phyloP scores from a whole-genome alignment of 2,888 invertebrate species.

The Bombylius discolor region DNA sequence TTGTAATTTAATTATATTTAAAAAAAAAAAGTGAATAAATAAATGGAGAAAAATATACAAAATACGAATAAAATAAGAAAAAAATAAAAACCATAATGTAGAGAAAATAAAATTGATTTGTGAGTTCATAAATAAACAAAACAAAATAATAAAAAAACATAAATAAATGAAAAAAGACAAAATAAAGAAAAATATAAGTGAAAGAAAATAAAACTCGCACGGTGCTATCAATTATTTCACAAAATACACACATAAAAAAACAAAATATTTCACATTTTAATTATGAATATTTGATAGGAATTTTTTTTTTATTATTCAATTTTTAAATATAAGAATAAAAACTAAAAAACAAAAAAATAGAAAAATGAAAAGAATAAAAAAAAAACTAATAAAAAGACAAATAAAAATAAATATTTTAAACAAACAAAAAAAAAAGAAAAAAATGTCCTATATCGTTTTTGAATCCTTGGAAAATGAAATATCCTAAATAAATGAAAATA shows the following conservation, averaged over 20 bases:
- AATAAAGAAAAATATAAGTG: not conserved
- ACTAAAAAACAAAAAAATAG: too few species aligned
- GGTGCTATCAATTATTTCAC: not conserved
- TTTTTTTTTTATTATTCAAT: too few species aligned
- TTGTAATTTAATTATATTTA: not conserved
- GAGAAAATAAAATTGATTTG: not conserved
- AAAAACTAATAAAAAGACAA: too few species aligned
- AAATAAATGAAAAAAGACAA: not conserved
- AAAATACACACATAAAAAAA: not conserved
- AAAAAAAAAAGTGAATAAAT: not conserved
- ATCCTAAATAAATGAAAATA: too few species aligned
- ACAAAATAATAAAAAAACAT: not conserved
- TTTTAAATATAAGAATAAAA: too few species aligned
- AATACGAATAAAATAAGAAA: not conserved
- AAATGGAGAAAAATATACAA: not conserved
- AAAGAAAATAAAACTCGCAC: not conserved
- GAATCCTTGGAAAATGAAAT: too few species aligned
- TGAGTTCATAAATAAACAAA: not conserved
- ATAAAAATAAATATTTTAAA: too few species aligned
- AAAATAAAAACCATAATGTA: not conserved
- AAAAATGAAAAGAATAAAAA: too few species aligned
- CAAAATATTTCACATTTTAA: too few species aligned
- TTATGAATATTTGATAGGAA: too few species aligned
- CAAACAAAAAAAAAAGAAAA: too few species aligned
- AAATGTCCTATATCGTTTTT: too few species aligned